phyloP scores from a whole-genome alignment of 1,140 invertebrate species.

The Penaeus vannamei region DNA sequence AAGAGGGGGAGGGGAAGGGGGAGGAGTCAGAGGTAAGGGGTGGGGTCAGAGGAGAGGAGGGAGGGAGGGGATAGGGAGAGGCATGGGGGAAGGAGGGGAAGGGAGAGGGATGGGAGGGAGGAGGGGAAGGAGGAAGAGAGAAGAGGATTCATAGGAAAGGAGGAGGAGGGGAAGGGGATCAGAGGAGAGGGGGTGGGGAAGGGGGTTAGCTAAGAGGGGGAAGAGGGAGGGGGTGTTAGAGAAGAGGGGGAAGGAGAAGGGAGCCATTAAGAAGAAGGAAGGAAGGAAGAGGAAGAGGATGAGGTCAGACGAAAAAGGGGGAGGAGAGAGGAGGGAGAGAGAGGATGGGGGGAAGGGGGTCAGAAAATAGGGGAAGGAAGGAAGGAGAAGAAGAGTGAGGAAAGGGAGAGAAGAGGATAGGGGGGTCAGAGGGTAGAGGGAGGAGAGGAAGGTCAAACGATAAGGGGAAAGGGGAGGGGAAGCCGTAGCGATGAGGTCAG shows the following conservation, averaged over 20 bases:
- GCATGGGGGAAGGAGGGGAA: not conserved
- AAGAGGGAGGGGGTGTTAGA: too few species aligned
- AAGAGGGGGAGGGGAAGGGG: not conserved
- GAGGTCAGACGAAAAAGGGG: not conserved
- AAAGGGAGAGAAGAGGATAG: not conserved
- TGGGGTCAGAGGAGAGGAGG: not conserved
- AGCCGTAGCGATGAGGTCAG: too few species aligned
- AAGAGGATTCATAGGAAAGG: too few species aligned
- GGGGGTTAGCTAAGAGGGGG: not conserved
- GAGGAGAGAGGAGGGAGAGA: not conserved
- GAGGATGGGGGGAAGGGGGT: not conserved
- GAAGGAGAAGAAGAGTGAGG: not conserved
- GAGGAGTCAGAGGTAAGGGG: not conserved
- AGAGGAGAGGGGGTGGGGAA: too few species aligned
- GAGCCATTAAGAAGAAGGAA: not conserved
- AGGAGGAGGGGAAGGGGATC: not conserved
- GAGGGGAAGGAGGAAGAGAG: not conserved
- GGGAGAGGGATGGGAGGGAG: not conserved
- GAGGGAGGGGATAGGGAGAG: conserved; percentile 5
- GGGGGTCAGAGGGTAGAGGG: not conserved
- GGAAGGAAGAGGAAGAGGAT: not conserved
- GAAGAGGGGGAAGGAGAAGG: not conserved
- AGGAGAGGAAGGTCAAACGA: not conserved
- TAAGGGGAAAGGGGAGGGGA: not conserved
- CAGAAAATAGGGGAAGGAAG: too few species aligned